A percentile compares a stretch with the other conserved stretches of the same genome.
These are phyloP conservation scores for Trachymyrmex cornetzi DNA, from an alignment of 1,140 invertebrate genomes.

Conservation along the genomic window DNA sequence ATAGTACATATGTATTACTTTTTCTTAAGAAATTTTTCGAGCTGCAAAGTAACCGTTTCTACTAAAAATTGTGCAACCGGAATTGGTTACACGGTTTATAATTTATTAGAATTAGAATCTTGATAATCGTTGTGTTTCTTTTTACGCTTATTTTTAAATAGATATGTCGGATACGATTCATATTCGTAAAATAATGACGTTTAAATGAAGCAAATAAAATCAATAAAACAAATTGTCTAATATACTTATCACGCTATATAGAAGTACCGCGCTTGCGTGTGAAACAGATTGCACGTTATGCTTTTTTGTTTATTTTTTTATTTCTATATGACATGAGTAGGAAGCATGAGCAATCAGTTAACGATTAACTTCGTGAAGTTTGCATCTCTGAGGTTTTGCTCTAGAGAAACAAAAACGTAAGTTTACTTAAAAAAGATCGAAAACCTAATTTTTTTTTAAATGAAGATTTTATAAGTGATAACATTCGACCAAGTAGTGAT, in stretches of 20 bases:
- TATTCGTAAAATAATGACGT: neutral
- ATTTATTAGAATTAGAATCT: neutral
- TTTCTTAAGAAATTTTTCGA: neutral
- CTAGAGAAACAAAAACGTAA: neutral
- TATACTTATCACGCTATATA: conserved; percentile 3
- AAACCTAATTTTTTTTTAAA: neutral
- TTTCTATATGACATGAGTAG: neutral
- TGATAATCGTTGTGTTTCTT: no score
- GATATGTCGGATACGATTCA: neutral
- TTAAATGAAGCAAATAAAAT: neutral
- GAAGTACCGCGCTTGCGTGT: neutral
- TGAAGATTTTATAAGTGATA: neutral
- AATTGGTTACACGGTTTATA: neutral
- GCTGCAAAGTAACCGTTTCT: neutral
- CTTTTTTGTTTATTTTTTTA: neutral
- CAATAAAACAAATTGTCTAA: neutral
- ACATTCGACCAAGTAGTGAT: neutral
- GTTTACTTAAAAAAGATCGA: neutral
- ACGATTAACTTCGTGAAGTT: neutral
- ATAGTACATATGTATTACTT: neutral
- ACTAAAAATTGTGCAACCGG: neutral
- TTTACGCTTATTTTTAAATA: neutral
- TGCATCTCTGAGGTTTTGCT: neutral
- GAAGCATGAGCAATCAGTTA: conserved; percentile 4
- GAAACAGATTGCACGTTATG: neutral